These are phyloP conservation scores for Artibeus jamaicensis DNA, from an alignment of 2,797 vertebrate species.

Conservation along the genomic window DNA sequence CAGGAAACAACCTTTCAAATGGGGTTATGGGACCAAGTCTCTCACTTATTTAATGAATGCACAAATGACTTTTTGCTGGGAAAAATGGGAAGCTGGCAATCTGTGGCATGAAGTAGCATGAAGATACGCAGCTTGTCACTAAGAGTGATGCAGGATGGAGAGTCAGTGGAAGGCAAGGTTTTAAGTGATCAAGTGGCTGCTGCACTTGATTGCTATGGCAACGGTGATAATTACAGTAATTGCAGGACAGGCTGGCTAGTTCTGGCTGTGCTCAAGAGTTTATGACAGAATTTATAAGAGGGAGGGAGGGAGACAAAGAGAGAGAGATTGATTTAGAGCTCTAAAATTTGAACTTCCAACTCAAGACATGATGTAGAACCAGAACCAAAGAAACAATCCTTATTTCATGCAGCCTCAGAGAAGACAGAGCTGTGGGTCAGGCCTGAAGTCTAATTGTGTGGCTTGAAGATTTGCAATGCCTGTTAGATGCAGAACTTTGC, in stretches of 20 bases:
- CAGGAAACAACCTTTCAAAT: constrained; percentile 21
- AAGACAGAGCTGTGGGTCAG: not conserved
- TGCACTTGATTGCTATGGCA: not conserved
- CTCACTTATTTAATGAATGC: not conserved
- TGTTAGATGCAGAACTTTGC: not conserved
- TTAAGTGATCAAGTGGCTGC: not conserved
- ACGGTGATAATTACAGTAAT: not conserved
- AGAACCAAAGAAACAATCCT: not conserved
- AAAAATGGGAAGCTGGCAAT: not conserved
- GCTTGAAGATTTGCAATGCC: not conserved
- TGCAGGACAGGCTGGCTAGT: not conserved
- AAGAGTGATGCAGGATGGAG: not conserved
- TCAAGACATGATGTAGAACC: not conserved
- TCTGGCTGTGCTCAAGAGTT: not conserved
- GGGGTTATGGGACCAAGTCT: not conserved
- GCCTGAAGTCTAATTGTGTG: not conserved
- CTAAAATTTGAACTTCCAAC: not conserved
- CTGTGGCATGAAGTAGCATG: not conserved
- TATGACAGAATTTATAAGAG: not conserved
- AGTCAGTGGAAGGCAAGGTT: not conserved
- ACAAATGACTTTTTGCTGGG: constrained; percentile 12
- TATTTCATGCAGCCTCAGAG: not conserved
- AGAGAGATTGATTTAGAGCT: not conserved
- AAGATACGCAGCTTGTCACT: not conserved
- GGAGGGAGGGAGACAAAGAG: not conserved